These are phyloP conservation scores for Empidonax traillii DNA, from an alignment of 2,113 vertebrate species.

Conservation along the genomic window DNA sequence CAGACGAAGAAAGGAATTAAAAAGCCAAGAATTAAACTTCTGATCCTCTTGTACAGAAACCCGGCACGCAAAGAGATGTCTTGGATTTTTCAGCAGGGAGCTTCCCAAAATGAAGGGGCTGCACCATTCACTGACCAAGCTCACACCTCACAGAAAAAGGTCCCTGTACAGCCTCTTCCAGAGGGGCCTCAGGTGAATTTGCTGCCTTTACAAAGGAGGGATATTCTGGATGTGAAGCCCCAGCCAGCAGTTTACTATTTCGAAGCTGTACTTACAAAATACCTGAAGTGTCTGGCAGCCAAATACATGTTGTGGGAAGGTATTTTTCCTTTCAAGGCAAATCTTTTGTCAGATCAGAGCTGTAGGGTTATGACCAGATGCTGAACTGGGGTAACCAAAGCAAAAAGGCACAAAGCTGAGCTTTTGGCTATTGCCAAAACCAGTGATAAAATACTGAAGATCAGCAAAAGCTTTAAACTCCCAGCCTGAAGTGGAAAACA, in stretches of 20 bases:
- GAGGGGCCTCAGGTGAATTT: neutral
- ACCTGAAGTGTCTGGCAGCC: neutral
- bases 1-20: neutral
- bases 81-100: neutral
- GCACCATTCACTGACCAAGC: neutral
- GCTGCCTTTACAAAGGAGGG: neutral
- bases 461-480: neutral
- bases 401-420: neutral
- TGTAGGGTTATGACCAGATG: neutral
- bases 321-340: neutral
- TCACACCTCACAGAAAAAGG: neutral
- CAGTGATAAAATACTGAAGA: neutral
- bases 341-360: neutral
- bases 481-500: neutral
- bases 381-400: neutral
- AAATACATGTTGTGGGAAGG: neutral
- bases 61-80: fast-evolving
- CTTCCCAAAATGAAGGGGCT: neutral
- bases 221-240: neutral
- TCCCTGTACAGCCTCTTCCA: neutral
- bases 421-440: neutral
- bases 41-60: neutral
- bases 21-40: neutral
- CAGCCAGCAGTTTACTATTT: neutral
- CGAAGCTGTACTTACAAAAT: neutral